Evolutionary conservation across 1,140 invertebrate genomes (phyloP).

Genomic region (Mactra quadrangularis): DNA sequence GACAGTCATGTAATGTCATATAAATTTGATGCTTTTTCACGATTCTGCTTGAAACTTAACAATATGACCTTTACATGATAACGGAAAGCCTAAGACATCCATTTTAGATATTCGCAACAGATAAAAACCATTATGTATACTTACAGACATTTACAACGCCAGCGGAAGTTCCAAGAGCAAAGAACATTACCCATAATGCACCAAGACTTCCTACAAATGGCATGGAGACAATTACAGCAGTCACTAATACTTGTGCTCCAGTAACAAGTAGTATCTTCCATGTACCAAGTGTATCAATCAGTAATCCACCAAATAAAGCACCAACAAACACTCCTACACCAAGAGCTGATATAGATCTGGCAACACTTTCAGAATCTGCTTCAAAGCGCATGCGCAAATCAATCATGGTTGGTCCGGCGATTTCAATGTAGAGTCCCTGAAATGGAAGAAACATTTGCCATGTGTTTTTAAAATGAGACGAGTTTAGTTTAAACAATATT

Average conservation of each 20-base stretch:
- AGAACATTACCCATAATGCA: slow-evolving; percentile 51
- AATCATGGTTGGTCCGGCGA: slow-evolving; percentile 49
- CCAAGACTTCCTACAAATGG: slow-evolving; percentile 18
- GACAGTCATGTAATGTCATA: no score
- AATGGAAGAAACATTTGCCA: no score
- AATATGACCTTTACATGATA: no score
- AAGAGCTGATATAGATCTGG: slow-evolving; percentile 30
- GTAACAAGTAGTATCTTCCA: slow-evolving; percentile 45
- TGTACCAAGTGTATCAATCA: slow-evolving; percentile 21
- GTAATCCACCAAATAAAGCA: slow-evolving; percentile 25
- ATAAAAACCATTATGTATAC: no score
- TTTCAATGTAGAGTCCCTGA: slow-evolving; percentile 49
- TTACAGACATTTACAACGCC: slow-evolving; percentile 57
- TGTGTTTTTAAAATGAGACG: no score
- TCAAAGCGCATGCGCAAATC: slow-evolving; percentile 41
- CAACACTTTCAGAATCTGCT: slow-evolving; percentile 25
- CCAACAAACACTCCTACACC: slow-evolving; percentile 42
- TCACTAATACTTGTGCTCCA: slow-evolving; percentile 2
- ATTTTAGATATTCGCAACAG: no score
- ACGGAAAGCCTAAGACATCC: no score
- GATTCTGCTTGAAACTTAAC: no score
- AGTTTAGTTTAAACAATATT: no score
- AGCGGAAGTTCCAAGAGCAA: slow-evolving; percentile 13
- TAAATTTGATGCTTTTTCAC: no score
- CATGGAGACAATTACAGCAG: slow-evolving; percentile 29